phyloP scores from a whole-genome alignment of 2,888 invertebrate genomes.

The Gnatocerus cornutus region DNA sequence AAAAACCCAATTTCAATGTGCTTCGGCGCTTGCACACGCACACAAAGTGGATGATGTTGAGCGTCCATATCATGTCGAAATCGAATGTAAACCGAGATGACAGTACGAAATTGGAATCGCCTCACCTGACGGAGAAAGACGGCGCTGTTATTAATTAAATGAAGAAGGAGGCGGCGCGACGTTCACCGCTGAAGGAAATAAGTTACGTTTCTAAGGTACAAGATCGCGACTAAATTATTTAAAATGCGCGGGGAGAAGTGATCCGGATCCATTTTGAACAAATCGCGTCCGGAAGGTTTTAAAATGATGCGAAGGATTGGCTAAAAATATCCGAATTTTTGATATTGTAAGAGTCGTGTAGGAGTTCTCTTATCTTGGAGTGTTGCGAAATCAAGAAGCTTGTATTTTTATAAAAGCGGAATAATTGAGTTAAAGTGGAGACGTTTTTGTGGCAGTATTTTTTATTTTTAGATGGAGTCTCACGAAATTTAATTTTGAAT shows the following conservation, averaged over 20 bases:
- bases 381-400: background rate
- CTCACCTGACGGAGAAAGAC: slow-evolving; percentile 36
- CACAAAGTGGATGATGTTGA: slow-evolving; percentile 31
- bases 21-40: slow-evolving; percentile 9
- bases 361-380: background rate
- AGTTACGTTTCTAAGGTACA: background rate
- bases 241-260: slow-evolving; percentile 19
- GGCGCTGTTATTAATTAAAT: slow-evolving; percentile 18
- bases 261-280: slow-evolving; percentile 32
- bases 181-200: no score
- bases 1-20: slow-evolving; percentile 42
- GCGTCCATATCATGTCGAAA: slow-evolving; percentile 21
- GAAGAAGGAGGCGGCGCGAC: background rate
- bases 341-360: slow-evolving; percentile 16
- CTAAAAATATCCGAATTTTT: slow-evolving; percentile 38
- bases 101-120: slow-evolving; percentile 33
- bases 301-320: no score
- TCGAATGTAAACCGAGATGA: slow-evolving; percentile 39
- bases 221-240: slow-evolving; percentile 37
- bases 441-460: background rate
- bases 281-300: no score
- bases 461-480: no score
- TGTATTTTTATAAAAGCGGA: slow-evolving; percentile 7
- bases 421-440: background rate
- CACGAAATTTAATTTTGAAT: no score